phyloP scores from a whole-genome alignment of 2,888 invertebrate genomes.

The Carcina quercana region DNA sequence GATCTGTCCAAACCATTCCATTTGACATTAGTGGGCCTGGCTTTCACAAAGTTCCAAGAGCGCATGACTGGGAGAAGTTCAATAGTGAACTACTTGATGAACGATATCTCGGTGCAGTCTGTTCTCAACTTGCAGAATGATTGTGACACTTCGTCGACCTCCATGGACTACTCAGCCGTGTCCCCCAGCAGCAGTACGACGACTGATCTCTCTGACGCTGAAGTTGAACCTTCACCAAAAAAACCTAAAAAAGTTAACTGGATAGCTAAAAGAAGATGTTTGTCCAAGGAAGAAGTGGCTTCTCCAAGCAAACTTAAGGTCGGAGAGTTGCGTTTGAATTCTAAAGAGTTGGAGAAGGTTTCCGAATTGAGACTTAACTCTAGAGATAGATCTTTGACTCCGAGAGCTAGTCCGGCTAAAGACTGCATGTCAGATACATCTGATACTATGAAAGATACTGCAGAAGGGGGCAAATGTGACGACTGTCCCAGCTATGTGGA shows the following conservation, averaged over 20 bases:
- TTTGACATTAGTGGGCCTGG: conserved; percentile 85
- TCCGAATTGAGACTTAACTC: conserved; percentile 63
- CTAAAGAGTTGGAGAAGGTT: conserved; percentile 75
- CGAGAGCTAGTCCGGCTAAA: conserved; percentile 62
- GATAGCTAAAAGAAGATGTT: conserved; percentile 66
- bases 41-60: conserved; percentile 87
- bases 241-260: conserved; percentile 75
- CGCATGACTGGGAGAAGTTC: conserved; percentile 80
- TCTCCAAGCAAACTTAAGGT: conserved; percentile 82
- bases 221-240: conserved; percentile 85
- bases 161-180: conserved; percentile 66
- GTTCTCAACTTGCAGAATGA: conserved; percentile 79
- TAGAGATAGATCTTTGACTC: conserved; percentile 58
- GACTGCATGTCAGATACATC: conserved; percentile 56
- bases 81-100: conserved; percentile 83
- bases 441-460: conserved; percentile 52
- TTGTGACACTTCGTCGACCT: conserved; percentile 59
- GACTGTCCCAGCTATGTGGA: conserved; percentile 80
- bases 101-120: conserved; percentile 86
- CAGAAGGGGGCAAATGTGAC: conserved; percentile 52
- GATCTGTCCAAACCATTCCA: conserved; percentile 84
- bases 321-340: conserved; percentile 78
- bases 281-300: conserved; percentile 70
- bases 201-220: conserved; percentile 78
- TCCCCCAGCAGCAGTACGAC: conserved; percentile 65